Evolutionary conservation across 2,113 vertebrate genomes (phyloP), one percentile per base, ranked within the genome.

Genomic region (Equus przewalskii): DNA sequence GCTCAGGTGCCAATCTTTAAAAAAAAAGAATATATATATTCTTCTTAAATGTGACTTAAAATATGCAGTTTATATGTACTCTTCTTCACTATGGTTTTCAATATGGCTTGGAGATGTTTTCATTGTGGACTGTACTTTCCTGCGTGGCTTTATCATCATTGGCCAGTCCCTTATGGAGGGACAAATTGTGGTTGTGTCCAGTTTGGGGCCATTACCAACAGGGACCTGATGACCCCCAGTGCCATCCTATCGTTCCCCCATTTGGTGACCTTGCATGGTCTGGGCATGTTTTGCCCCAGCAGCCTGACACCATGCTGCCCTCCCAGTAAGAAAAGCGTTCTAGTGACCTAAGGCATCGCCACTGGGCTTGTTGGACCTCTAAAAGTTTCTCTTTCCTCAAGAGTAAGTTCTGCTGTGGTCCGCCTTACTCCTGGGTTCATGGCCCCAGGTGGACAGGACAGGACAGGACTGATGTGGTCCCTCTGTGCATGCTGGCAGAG

Each of bases 11-110:
- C 36, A 41, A 41, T 41, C 36, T 41, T 41, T 41, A 41, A 41
- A 41, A 41, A 41, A 41, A 21, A 24, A 67, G 76, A 54, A 80
- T 13, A 16, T 33, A 19, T 30, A 1, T 41, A 19, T 41, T 58
- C 19, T 70, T 80, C 69, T 44, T 9, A 36, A 54, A 44, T 30
- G 46, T 46, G 28, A 36, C 11, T 33, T 18, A 13, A 28, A 72
- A 19, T 7, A 0, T 21, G 13, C n/a, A 6, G 6, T 6, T 22
- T 12, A 3, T 70, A 0, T 11, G 15, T 33, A 4, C 10, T 36
- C 13, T 1, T 19, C 10, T 60, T 54, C 26, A 7, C 5, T 3
- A 0, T 1, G 75, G 16, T 44, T 22, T 51, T 33, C 7, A 6
- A 0, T 8, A 7, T 2, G 13, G 15, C 49, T 5, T 22, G 69